Percentiles rank a stretch among this genome's conserved stretches.
Conservation (phyloP, 2,888 invertebrate species). For the Imbricaverruca yamaguchii region DNA sequence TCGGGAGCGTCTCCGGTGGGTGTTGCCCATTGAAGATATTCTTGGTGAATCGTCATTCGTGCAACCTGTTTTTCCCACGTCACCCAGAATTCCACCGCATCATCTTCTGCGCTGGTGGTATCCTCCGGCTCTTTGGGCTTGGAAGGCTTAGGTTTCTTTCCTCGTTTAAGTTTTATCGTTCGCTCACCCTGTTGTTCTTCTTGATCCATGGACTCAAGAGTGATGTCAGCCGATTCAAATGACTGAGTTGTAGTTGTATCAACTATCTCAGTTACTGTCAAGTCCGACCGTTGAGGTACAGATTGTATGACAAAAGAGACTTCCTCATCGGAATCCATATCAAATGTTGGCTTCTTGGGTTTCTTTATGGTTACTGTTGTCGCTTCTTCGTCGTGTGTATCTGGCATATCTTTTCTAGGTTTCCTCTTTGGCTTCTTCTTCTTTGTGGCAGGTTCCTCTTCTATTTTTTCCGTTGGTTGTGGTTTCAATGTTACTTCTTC, state of each 20-base stretch:
- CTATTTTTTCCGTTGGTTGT: neutral
- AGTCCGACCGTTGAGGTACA: neutral
- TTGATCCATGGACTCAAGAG: neutral
- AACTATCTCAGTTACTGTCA: neutral
- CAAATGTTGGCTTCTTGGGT: neutral
- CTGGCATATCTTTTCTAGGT: neutral
- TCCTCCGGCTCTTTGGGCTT: neutral
- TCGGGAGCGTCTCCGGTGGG: neutral
- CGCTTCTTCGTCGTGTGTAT: neutral
- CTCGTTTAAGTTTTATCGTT: neutral
- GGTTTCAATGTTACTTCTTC: neutral
- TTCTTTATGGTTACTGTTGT: neutral
- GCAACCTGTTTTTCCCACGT: neutral
- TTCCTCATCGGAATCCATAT: neutral
- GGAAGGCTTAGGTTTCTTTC: neutral
- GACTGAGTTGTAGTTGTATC: neutral
- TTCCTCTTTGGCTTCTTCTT: slow-evolving; percentile 1
- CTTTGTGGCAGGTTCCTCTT: neutral
- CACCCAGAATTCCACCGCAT: neutral
- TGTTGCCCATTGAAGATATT: neutral
- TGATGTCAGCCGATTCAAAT: neutral
- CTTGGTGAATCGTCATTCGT: neutral
- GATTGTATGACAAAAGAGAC: neutral
- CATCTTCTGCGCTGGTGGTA: neutral
- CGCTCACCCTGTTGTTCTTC: neutral